Percentiles rank a stretch among this genome's conserved stretches.
Conservation (phyloP, 2,113 vertebrate species). For the Empidonax traillii region DNA sequence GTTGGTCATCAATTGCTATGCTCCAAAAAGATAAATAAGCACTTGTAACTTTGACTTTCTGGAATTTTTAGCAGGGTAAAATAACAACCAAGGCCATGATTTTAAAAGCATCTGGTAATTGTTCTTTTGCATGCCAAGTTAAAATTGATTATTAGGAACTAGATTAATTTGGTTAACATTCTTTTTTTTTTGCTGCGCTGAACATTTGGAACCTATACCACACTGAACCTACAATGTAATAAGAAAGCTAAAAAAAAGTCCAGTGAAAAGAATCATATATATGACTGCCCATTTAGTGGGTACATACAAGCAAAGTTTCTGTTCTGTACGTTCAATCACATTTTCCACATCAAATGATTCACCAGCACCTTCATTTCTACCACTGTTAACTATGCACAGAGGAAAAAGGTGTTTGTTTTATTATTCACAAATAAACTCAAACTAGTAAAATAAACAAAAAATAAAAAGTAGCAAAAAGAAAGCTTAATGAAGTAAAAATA, state of each 20-base stretch:
- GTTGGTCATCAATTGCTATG: conserved; percentile 2
- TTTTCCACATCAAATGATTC: background rate
- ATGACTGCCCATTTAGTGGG: background rate
- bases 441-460: background rate
- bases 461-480: background rate
- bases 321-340: background rate
- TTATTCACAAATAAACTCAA: background rate
- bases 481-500: background rate
- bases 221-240: background rate
- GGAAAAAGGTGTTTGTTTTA: background rate
- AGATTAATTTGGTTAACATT: background rate
- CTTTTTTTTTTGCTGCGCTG: background rate
- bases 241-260: background rate
- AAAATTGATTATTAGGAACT: background rate
- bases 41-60: background rate
- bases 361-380: background rate
- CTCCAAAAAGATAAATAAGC: background rate
- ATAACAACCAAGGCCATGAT: background rate
- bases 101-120: background rate
- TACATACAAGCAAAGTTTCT: background rate
- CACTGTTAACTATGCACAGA: background rate
- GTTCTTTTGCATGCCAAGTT: background rate
- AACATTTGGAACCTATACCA: background rate
- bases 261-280: background rate
- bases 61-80: background rate